A percentile compares a stretch with the other conserved stretches of the same genome.
Evolutionary conservation across 2,113 vertebrate genomes (phyloP).

Genomic region (Gorsachius goisagi): DNA sequence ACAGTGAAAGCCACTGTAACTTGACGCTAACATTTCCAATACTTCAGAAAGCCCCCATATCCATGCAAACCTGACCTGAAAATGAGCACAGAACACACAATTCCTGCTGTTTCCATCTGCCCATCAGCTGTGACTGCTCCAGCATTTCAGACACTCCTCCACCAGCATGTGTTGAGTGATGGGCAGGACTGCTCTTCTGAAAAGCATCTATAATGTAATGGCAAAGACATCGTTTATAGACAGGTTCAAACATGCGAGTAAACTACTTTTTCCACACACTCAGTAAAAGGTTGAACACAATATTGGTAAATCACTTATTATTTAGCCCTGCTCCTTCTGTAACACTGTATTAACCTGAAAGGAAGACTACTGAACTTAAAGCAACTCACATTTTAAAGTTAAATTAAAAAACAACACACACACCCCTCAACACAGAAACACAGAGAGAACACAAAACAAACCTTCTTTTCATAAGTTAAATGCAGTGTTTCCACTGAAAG

Average conservation of each 20-base stretch:
- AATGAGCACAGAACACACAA: accelerated
- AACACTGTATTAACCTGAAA: accelerated
- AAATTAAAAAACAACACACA: background rate
- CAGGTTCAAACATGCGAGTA: accelerated
- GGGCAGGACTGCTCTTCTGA: background rate
- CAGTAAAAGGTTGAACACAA: accelerated
- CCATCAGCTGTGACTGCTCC: background rate
- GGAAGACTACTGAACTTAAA: no score
- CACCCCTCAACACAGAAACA: background rate
- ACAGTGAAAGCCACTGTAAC: background rate
- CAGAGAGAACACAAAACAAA: background rate
- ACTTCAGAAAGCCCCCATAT: background rate
- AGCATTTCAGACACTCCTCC: background rate
- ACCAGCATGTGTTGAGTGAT: accelerated
- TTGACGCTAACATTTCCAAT: accelerated
- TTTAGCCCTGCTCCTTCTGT: background rate
- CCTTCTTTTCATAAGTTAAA: background rate
- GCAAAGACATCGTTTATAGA: background rate
- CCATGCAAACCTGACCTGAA: background rate
- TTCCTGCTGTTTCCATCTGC: accelerated
- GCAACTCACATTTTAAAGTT: background rate
- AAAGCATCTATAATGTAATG: accelerated
- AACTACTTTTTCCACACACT: accelerated
- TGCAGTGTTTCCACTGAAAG: accelerated
- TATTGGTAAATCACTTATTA: no score